Percentiles rank a stretch among this genome's conserved stretches.
phyloP scores from a whole-genome alignment of 2,888 invertebrate genomes.

The Nephrotoma guestfalica region DNA sequence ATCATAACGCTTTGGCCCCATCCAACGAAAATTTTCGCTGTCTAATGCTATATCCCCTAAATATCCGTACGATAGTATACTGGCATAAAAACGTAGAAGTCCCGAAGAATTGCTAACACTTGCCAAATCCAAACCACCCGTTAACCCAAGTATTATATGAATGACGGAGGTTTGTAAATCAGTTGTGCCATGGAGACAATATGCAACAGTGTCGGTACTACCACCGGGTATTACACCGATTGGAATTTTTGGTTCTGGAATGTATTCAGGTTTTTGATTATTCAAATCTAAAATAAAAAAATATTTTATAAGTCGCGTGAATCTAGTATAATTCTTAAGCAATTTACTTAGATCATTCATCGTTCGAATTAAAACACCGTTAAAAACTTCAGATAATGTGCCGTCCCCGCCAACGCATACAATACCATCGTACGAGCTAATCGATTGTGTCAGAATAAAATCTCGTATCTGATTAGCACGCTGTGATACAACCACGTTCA shows the following conservation, averaged over 20 bases:
- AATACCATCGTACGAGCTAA: conserved; percentile 49
- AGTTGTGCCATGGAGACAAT: conserved; percentile 62
- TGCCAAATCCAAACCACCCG: conserved; percentile 57
- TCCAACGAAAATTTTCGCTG: conserved; percentile 69
- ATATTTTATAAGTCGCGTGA: neutral
- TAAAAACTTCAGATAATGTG: conserved; percentile 66
- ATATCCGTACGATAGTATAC: conserved; percentile 71
- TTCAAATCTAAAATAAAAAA: conserved; percentile 16
- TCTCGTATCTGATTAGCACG: conserved; percentile 65
- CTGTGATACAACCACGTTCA: conserved; percentile 52
- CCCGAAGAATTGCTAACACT: conserved; percentile 49
- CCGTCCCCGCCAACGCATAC: conserved; percentile 80
- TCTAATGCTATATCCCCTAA: conserved; percentile 67
- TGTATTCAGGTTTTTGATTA: conserved; percentile 21
- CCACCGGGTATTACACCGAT: conserved; percentile 50
- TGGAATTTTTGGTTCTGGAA: conserved; percentile 32
- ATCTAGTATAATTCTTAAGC: conserved; percentile 7
- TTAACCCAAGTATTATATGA: conserved; percentile 65
- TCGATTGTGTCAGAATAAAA: conserved; percentile 39
- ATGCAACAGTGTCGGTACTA: conserved; percentile 65
- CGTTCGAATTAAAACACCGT: conserved; percentile 51
- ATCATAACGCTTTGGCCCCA: conserved; percentile 73
- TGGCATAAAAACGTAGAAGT: conserved; percentile 53
- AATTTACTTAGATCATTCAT: conserved; percentile 30
- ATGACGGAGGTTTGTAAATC: conserved; percentile 69